Evolutionary conservation across 2,797 vertebrate genomes (phyloP).

Genomic region (Potorous gilbertii): DNA sequence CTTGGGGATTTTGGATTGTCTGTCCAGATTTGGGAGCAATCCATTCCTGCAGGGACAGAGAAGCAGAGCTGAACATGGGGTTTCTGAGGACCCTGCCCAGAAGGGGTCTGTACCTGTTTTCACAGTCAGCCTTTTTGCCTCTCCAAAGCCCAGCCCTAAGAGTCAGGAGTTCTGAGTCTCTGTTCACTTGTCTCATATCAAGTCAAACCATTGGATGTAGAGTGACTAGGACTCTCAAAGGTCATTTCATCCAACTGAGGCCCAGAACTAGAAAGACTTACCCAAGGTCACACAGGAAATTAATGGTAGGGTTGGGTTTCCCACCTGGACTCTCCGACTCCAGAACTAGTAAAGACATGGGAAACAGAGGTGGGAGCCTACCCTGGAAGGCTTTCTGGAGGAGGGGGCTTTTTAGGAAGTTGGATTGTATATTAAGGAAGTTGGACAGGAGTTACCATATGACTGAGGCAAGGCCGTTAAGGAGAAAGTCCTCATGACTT

Average conservation of each 20-base stretch:
- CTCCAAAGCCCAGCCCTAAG: background rate
- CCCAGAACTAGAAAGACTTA: background rate
- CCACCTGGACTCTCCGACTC: background rate
- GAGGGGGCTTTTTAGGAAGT: background rate
- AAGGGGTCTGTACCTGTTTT: background rate
- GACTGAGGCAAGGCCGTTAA: background rate
- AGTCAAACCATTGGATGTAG: too few species aligned
- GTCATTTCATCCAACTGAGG: background rate
- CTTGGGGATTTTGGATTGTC: background rate
- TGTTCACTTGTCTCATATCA: background rate
- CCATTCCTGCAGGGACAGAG: background rate
- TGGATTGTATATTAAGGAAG: background rate
- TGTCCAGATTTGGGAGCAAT: background rate
- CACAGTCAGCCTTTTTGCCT: background rate
- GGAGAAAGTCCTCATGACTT: background rate
- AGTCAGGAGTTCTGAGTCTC: background rate
- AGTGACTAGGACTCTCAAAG: background rate
- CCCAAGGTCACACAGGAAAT: too few species aligned
- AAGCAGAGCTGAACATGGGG: background rate
- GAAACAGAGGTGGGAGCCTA: background rate
- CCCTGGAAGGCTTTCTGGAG: background rate
- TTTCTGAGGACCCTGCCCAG: background rate
- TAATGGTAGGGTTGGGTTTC: background rate
- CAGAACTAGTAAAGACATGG: background rate
- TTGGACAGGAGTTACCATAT: background rate